phyloP scores from a whole-genome alignment of 2,888 invertebrate genomes.

The Hydroisotoma schaefferi region DNA sequence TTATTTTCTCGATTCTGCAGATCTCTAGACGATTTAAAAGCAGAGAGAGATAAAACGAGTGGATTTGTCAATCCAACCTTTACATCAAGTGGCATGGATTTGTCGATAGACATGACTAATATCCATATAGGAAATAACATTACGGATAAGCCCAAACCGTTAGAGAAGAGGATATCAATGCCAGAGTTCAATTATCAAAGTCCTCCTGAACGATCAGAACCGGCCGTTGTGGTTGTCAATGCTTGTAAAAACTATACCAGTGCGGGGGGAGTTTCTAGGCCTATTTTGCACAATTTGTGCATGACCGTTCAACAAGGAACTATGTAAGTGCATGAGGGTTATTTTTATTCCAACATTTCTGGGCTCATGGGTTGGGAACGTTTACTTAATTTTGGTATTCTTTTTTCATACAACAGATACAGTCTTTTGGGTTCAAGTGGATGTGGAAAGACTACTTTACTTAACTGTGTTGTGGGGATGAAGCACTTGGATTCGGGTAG shows the following conservation, averaged over 20 bases:
- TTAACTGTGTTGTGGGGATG: constrained; percentile 52
- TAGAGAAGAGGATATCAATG: too few relatives aligned
- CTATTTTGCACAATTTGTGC: constrained; percentile 19
- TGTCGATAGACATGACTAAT: too few relatives aligned
- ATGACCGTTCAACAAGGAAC: constrained; percentile 26
- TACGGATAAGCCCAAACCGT: too few relatives aligned
- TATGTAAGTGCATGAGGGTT: constrained; percentile 12
- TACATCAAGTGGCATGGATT: too few relatives aligned
- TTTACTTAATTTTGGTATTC: neutral
- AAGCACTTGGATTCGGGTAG: constrained; percentile 51
- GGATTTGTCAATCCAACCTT: too few relatives aligned
- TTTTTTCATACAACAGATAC: constrained; percentile 67
- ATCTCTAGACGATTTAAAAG: too few relatives aligned
- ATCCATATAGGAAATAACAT: too few relatives aligned
- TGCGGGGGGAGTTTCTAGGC: neutral
- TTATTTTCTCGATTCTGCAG: too few relatives aligned
- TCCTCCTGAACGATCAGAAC: too few relatives aligned
- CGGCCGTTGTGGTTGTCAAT: constrained; percentile 14
- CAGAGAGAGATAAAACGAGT: too few relatives aligned
- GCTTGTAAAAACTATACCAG: constrained; percentile 13
- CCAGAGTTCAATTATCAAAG: too few relatives aligned
- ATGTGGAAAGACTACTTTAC: constrained; percentile 61
- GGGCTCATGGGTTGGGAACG: neutral
- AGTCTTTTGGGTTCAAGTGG: constrained; percentile 91
- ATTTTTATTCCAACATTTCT: neutral